phyloP scores from a whole-genome alignment of 1,140 invertebrate genomes.

The Trichogramma pretiosum region DNA sequence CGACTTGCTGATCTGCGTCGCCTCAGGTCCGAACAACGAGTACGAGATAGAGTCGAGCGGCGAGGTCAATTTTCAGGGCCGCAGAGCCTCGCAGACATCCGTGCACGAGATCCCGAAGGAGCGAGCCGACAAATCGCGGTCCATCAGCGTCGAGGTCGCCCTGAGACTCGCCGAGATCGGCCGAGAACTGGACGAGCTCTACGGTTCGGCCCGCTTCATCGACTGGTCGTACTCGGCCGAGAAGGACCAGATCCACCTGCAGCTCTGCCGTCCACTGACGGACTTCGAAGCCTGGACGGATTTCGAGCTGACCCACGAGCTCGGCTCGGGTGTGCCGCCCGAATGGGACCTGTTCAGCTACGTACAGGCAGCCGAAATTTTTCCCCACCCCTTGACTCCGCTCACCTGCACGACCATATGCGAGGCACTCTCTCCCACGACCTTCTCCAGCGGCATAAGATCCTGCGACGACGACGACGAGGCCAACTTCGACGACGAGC shows the following conservation, averaged over 20 bases:
- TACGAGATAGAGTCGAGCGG: too few relatives aligned
- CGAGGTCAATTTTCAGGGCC: too few relatives aligned
- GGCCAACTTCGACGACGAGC: too few relatives aligned
- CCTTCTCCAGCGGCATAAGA: too few relatives aligned
- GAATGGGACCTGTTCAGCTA: slow-evolving; percentile 46
- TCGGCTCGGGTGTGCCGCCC: slow-evolving; percentile 49
- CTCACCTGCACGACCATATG: slow-evolving; percentile 34
- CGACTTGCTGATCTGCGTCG: too few relatives aligned
- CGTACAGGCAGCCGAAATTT: slow-evolving; percentile 59
- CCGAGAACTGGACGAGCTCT: slow-evolving; percentile 53
- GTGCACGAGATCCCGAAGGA: too few relatives aligned
- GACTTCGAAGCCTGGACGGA: slow-evolving; percentile 59
- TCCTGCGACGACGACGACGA: slow-evolving; percentile 12
- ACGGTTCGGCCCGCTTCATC: slow-evolving; percentile 61
- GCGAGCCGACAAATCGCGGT: slow-evolving; percentile 32
- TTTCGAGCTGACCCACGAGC: slow-evolving; percentile 64
- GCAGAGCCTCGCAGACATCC: too few relatives aligned
- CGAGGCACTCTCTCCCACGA: too few relatives aligned
- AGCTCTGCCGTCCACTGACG: slow-evolving; percentile 69
- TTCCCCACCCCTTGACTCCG: slow-evolving; percentile 43
- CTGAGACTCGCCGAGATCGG: slow-evolving; percentile 49
- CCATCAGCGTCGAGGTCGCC: slow-evolving; percentile 46
- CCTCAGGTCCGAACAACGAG: too few relatives aligned
- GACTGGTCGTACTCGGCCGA: slow-evolving; percentile 61
- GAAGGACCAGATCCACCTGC: slow-evolving; percentile 51